Percentiles rank a stretch among this genome's conserved stretches.
Evolutionary conservation across 2,888 invertebrate species (phyloP).

Genomic region (Tachina lurida): DNA sequence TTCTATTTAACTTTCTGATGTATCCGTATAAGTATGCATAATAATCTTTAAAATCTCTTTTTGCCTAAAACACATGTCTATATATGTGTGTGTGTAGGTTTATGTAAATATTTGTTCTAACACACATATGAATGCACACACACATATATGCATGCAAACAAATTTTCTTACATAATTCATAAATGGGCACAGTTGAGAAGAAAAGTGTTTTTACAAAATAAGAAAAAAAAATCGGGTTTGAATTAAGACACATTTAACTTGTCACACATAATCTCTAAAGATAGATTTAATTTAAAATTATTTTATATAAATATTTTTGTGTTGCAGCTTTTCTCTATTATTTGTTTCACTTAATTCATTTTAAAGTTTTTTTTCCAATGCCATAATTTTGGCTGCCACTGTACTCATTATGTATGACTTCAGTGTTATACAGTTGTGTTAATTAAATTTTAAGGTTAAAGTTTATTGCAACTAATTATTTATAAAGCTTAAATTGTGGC

Average conservation of each 20-base stretch:
- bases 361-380: background rate
- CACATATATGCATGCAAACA: background rate
- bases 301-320: background rate
- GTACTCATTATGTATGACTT: conserved; percentile 37
- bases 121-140: background rate
- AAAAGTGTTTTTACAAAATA: conserved; percentile 1
- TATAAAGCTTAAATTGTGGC: conserved; percentile 61
- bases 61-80: conserved; percentile 16
- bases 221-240: too few species aligned
- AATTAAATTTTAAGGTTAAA: conserved; percentile 71
- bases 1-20: conserved; percentile 34
- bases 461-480: conserved; percentile 69
- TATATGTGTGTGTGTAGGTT: background rate
- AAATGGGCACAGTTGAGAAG: background rate
- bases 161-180: conserved; percentile 32
- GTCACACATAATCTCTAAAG: too few species aligned
- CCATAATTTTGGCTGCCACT: background rate
- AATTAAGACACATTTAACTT: too few species aligned
- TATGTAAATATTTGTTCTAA: conserved; percentile 43
- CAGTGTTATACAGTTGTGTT: conserved; percentile 63
- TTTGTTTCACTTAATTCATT: background rate
- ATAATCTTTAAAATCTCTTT: conserved; percentile 59
- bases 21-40: conserved; percentile 2
- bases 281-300: too few species aligned
- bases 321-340: background rate